Conservation (phyloP, 2,888 invertebrate species). For the Trissolcus brochymenae region DNA sequence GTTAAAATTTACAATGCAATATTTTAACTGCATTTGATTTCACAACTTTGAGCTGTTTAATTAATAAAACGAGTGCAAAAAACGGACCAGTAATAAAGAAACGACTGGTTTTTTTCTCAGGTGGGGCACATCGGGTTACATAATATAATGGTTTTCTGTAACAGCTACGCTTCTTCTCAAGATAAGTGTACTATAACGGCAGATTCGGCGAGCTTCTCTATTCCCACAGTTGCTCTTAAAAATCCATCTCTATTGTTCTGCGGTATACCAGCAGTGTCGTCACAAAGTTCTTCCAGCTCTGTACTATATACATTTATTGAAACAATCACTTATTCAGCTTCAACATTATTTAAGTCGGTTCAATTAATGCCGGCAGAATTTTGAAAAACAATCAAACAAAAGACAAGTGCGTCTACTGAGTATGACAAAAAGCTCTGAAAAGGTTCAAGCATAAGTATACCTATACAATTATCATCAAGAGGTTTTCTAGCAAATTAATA, state of each 20-base stretch:
- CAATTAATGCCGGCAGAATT: no score
- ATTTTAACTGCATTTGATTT: no score
- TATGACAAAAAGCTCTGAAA: no score
- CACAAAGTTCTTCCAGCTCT: slow-evolving; percentile 22
- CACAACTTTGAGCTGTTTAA: no score
- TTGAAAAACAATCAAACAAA: no score
- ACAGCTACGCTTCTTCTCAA: slow-evolving; percentile 29
- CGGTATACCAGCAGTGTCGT: slow-evolving; percentile 25
- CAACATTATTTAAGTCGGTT: slow-evolving; percentile 22
- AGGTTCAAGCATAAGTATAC: no score
- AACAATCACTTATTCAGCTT: slow-evolving; percentile 42
- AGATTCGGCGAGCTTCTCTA: slow-evolving; percentile 39
- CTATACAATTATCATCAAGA: no score
- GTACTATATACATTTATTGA: slow-evolving; percentile 27
- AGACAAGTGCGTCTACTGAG: no score
- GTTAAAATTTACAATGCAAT: background rate
- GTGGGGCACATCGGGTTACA: slow-evolving; percentile 20
- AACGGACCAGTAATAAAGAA: background rate
- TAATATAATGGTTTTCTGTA: slow-evolving; percentile 41
- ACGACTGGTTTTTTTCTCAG: background rate
- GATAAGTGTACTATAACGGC: slow-evolving; percentile 32
- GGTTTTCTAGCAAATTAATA: no score
- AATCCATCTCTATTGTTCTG: slow-evolving; percentile 44
- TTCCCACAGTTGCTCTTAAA: slow-evolving; percentile 42
- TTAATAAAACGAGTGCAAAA: background rate